These are phyloP conservation scores for Notarius lentiginosus DNA, from an alignment of 2,113 vertebrate genomes.

Conservation along the genomic window DNA sequence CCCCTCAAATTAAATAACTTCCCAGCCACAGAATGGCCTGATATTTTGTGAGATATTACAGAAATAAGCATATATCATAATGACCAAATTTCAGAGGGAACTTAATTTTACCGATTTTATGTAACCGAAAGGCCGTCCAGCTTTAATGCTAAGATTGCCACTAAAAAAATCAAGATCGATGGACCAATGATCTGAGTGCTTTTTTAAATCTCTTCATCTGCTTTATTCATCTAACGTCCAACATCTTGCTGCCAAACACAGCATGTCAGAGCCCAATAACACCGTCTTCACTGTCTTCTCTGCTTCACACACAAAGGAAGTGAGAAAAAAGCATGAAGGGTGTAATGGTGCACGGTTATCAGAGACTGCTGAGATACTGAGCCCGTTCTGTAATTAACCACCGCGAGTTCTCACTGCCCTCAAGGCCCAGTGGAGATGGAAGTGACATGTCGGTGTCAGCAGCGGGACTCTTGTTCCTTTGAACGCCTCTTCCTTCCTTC, in stretches of 20 bases:
- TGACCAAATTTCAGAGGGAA: no score
- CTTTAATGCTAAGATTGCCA: no score
- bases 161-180: no score
- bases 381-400: slow-evolving; percentile 36
- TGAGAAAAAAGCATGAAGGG: slow-evolving; percentile 32
- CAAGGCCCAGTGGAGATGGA: slow-evolving; percentile 23
- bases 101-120: no score
- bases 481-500: slow-evolving; percentile 31
- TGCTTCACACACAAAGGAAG: not conserved
- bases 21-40: no score
- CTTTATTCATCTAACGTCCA: not conserved
- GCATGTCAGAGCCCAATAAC: not conserved
- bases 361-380: slow-evolving; percentile 2
- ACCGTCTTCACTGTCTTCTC: not conserved
- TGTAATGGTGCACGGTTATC: slow-evolving; percentile 30
- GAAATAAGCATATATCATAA: no score
- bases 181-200: not conserved
- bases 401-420: slow-evolving; percentile 8
- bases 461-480: slow-evolving; percentile 13
- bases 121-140: no score
- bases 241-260: not conserved
- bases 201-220: not conserved
- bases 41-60: no score
- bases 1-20: no score
- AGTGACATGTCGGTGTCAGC: slow-evolving; percentile 41